These are phyloP conservation scores for Tauraco erythrolophus DNA, from an alignment of 2,113 vertebrate genomes.

Conservation along the genomic window DNA sequence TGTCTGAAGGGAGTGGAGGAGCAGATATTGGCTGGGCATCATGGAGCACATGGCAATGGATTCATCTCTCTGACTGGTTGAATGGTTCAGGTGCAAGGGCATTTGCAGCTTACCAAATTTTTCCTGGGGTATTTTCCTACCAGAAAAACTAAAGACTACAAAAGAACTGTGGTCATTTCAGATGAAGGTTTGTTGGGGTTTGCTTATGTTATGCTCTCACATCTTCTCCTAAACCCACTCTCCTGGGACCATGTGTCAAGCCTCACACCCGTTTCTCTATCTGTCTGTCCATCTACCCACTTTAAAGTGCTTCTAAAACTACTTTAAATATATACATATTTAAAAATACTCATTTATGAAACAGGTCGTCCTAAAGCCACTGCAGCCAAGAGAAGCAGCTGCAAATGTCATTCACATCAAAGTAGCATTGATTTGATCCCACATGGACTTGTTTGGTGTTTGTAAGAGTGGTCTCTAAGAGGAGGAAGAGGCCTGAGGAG, in stretches of 20 bases:
- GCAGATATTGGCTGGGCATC: not conserved
- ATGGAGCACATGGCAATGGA: not conserved
- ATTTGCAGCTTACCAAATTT: not conserved
- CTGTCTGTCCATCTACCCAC: not conserved
- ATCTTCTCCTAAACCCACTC: not conserved
- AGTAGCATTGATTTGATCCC: not conserved
- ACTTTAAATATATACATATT: not conserved
- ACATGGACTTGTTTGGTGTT: not conserved
- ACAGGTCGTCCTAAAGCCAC: not conserved
- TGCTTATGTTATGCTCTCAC: not conserved
- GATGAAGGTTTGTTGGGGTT: not conserved
- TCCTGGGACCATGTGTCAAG: not conserved
- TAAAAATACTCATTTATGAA: not conserved
- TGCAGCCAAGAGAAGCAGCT: not conserved
- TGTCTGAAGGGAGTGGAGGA: not conserved
- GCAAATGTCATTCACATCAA: not conserved
- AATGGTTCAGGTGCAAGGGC: not conserved
- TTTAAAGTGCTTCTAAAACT: not conserved
- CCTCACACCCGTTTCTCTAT: not conserved
- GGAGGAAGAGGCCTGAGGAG: not conserved
- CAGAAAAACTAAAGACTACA: not conserved
- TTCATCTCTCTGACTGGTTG: not conserved
- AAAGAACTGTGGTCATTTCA: not conserved
- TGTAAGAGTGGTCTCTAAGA: not conserved
- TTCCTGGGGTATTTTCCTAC: not conserved